Base-by-base conservation (phyloP, 2,113 vertebrate genomes). In the Pandion haliaetus region DNA sequence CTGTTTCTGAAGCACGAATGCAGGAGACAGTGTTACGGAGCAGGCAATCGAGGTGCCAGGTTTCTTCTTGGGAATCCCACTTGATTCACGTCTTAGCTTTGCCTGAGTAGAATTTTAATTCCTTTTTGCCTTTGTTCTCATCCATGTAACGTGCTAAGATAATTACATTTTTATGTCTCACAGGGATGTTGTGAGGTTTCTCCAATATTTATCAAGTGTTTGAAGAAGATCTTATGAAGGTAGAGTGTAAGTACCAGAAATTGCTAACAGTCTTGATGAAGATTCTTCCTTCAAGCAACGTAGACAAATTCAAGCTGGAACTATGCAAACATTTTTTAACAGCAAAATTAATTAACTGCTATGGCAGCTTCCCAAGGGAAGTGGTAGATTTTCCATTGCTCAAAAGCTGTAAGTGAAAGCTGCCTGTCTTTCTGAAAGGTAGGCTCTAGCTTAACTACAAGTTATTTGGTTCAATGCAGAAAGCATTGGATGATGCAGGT, bases 211-310 rank as follows among this genome's bases (percentile, higher is more conserved):
- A 71, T 86, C 86, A 79, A 95, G 94, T 87, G 77, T 95, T 97
- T 94, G 92, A 96, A 91, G 94, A 90, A 90, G 88, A 96, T 95
- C 92, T 94, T 95, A 86, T 69, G 92, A 90, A 97, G 90, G 90
- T 89, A 69, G 69, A 92, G 59, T 63, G 61, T 67, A 81, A 90
- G 88, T 55, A 59, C 57, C 83, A 90, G 36, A 23, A 95, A 58
- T 38, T 72, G 44, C 70, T 86, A 71, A 78, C 52, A 57, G 83
- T 57, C 83, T 71, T 61, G 52, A 82, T 0, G 7, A 95, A 94
- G 89, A 91, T 76, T 61, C 91, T 88, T 90, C 92, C 79, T 93
- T 65, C 8, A 1, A 97, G 82, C 89, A 82, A 85, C 0, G 0
- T 17, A 85, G 76, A 67, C 52, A 91, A 95, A 89, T 85, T 65